Conservation (phyloP, 2,797 vertebrate genomes). For the Saxicola maurus region DNA sequence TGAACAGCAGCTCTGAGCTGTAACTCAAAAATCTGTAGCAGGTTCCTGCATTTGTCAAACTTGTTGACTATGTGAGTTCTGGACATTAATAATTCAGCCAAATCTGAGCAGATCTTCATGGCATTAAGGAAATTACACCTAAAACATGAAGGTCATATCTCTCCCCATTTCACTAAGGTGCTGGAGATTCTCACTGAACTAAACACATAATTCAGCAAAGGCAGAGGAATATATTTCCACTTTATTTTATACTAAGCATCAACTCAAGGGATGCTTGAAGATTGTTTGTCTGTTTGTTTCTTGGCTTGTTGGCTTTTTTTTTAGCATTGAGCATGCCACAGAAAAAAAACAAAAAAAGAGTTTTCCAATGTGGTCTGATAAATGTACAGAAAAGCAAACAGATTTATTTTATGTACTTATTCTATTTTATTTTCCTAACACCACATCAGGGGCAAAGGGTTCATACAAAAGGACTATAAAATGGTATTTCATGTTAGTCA, state of each 20-base stretch:
- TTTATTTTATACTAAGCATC: neutral
- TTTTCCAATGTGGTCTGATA: neutral
- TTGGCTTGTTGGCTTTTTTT: too few species aligned
- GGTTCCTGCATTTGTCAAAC: rapidly evolving
- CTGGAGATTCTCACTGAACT: neutral
- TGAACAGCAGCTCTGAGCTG: neutral
- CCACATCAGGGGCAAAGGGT: neutral
- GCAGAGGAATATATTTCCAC: neutral
- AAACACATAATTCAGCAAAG: neutral
- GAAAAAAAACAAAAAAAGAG: neutral
- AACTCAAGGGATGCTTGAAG: rapidly evolving
- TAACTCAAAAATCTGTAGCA: neutral
- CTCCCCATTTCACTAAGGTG: neutral
- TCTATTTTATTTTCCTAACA: neutral
- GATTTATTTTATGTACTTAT: neutral
- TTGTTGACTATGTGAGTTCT: too few species aligned
- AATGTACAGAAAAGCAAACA: neutral
- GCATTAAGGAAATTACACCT: neutral
- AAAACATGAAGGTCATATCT: neutral
- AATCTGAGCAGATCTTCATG: neutral
- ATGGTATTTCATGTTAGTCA: neutral
- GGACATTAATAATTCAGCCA: neutral
- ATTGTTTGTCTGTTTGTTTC: neutral
- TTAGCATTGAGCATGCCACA: neutral
- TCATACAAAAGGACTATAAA: neutral